Conservation (phyloP, 1,140 invertebrate genomes). For the Laupala kohalensis region DNA sequence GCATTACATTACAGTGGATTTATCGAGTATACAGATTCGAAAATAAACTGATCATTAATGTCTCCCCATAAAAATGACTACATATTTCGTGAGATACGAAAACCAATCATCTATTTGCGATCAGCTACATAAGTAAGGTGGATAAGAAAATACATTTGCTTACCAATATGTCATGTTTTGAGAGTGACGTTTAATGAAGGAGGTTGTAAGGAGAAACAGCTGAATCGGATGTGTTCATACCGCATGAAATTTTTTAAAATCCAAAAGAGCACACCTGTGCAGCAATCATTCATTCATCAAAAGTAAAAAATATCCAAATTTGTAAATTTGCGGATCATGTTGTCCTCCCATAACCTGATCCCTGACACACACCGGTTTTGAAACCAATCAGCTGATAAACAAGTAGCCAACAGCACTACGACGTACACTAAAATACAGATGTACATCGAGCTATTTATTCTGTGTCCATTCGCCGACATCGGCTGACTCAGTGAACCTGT, state of each 20-base stretch:
- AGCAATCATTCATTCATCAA: not conserved
- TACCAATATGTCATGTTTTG: not conserved
- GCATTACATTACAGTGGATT: no score
- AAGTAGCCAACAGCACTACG: not conserved
- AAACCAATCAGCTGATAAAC: not conserved
- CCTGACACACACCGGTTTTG: not conserved
- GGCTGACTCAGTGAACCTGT: not conserved
- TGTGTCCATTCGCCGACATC: not conserved
- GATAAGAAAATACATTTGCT: no score
- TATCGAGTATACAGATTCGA: no score
- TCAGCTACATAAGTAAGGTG: no score
- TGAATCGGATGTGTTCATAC: not conserved
- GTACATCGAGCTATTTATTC: not conserved
- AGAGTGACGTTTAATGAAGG: not conserved
- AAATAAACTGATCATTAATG: no score
- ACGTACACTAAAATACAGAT: not conserved
- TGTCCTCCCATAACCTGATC: not conserved
- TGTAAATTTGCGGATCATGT: not conserved
- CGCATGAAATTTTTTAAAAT: not conserved
- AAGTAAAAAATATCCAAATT: not conserved
- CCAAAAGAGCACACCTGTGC: not conserved
- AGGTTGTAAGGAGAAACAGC: not conserved
- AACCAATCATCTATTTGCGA: no score
- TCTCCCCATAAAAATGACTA: no score
- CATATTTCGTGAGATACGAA: no score